These are phyloP conservation scores for Glaucomys volans DNA, from an alignment of 2,113 vertebrate genomes.

Conservation along the genomic window DNA sequence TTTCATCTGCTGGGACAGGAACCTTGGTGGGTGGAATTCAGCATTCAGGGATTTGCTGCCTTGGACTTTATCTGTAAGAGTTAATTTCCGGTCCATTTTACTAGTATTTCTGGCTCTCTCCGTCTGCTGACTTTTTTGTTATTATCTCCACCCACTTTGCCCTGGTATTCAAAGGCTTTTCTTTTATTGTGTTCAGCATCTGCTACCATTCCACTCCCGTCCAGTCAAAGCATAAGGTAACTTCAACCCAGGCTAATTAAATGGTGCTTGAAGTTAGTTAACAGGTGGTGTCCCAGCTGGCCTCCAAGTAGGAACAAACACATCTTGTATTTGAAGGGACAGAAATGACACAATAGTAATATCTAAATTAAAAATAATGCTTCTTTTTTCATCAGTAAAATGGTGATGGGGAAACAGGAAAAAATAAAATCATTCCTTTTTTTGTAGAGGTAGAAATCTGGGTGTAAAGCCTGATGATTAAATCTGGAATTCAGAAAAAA, in stretches of 20 bases:
- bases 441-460: background rate
- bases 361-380: slow-evolving; percentile 30
- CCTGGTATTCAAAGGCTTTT: slow-evolving; percentile 70
- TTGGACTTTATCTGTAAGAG: background rate
- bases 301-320: slow-evolving; percentile 75
- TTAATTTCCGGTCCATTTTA: slow-evolving; percentile 58
- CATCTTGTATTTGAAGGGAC: slow-evolving; percentile 45
- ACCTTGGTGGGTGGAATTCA: slow-evolving; percentile 11
- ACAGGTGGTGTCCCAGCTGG: slow-evolving; percentile 92
- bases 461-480: background rate
- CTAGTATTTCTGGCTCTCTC: background rate
- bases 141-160: slow-evolving; percentile 67
- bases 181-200: slow-evolving; percentile 72
- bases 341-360: slow-evolving; percentile 37
- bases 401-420: background rate
- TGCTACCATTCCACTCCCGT: slow-evolving; percentile 67
- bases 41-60: slow-evolving; percentile 28
- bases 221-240: slow-evolving; percentile 60
- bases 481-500: background rate
- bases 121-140: slow-evolving; percentile 26
- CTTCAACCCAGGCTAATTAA: slow-evolving; percentile 86
- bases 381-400: background rate
- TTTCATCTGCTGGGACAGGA: background rate
- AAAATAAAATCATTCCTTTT: background rate
- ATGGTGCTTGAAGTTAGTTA: slow-evolving; percentile 86